Base-by-base conservation (phyloP, 2,888 invertebrate species). In the Rotaria magnacalcarata region DNA sequence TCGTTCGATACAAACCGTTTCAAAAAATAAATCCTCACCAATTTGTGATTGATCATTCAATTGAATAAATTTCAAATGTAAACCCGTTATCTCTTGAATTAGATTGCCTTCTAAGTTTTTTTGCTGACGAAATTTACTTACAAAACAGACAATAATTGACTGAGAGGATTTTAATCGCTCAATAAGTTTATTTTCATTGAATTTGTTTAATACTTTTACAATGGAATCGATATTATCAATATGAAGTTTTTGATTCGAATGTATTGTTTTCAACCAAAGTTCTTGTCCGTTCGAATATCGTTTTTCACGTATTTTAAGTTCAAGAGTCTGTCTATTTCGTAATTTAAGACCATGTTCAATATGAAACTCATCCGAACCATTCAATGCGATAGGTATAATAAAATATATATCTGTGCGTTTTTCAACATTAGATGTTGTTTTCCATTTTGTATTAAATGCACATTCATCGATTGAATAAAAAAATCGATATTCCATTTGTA, bases 371-470 rank as follows among this genome's bases (percentile, higher is more conserved):
- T 47, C 75, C 21, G 1, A 11, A 67, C 34, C 8, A 67, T 41
- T 34, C 2, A 19, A 6, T 67, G 6, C 16, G 34, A 34, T 2
- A 6, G 14, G 34, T 80, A 80, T 14, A 43, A 47, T 11, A 43
- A 47, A 43, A 47, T 80, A 80, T 14, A 80, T 80, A 47, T 80
- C 80, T 47, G 80, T 80, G 11, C 80, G 80, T n/a, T n/a, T 80
- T 43, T 80, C 80, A 10, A 80, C 0, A 80, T 14, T 2, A n/a
- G 47, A 11, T 47, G 8, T 21, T 80, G 24, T 24, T 7, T 3
- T 47, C 80, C 80, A 80, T 47, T 80, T 34, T 6, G 27, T 41
- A 6, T 67, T 34, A 0, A 19, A 14, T n/a, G 0, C 21, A 24
- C n/a, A 0, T n/a, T 43, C 24, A 47, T 41, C 2, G 47, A 80